Evolutionary conservation across 2,797 vertebrate species (phyloP).

Genomic region (Coendou prehensilis): DNA sequence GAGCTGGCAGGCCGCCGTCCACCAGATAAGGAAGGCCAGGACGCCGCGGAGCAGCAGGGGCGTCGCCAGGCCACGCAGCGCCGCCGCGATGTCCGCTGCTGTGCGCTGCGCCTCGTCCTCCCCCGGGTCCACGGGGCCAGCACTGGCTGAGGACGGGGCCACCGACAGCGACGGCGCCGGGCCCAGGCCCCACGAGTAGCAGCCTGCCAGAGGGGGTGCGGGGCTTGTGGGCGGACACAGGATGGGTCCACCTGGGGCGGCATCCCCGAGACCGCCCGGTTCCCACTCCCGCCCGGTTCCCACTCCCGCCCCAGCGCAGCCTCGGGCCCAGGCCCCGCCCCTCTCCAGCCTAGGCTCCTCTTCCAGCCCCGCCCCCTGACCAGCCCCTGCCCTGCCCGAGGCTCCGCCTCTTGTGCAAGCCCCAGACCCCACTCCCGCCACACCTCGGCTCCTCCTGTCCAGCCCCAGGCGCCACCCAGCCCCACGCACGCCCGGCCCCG

Average conservation of each 20-base stretch:
- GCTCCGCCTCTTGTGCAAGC: fast-evolving
- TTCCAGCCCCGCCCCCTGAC: not conserved
- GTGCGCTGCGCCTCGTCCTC: conserved; percentile 91
- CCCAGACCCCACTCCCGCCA: fast-evolving
- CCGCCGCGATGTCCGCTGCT: conserved; percentile 90
- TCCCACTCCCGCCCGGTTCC: not conserved
- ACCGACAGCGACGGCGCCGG: conserved; percentile 82
- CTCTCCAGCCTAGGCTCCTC: not conserved
- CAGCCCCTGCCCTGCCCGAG: not conserved
- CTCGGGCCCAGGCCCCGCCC: not conserved
- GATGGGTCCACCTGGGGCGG: not conserved
- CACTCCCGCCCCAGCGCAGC: not conserved
- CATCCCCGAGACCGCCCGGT: not conserved
- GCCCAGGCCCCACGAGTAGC: conserved; percentile 94
- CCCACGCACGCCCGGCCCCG: not conserved
- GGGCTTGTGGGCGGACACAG: too few species aligned
- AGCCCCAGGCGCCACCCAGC: not conserved
- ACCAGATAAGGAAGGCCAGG: conserved; percentile 97
- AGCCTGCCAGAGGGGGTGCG: conserved; percentile 87
- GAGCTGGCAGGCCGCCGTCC: conserved; percentile 96
- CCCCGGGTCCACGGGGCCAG: not conserved
- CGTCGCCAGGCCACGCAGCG: conserved; percentile 91
- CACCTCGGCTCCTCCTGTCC: too few species aligned
- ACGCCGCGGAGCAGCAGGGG: conserved; percentile 94
- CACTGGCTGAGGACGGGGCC: fast-evolving